A percentile compares a stretch with the other conserved stretches of the same genome.
These are phyloP conservation scores for Batillaria attramentaria DNA, from an alignment of 1,140 invertebrate genomes.

Conservation along the genomic window DNA sequence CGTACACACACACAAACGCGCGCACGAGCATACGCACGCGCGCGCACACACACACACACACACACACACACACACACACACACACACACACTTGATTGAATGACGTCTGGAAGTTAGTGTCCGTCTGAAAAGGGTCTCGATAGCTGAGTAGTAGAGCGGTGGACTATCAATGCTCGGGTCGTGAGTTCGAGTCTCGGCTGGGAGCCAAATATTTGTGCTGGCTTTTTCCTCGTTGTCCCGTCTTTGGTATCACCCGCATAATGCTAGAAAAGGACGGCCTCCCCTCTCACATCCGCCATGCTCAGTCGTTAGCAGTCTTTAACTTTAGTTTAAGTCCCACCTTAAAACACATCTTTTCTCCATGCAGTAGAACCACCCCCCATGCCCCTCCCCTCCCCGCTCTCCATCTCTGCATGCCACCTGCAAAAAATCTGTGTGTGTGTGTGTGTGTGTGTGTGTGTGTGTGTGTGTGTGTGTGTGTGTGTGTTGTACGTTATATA, in stretches of 20 bases:
- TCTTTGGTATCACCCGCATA: no score
- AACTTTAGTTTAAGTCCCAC: no score
- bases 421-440: slow-evolving; percentile 5
- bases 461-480: slow-evolving; percentile 5
- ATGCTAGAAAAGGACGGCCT: no score
- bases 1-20: background rate
- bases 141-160: no score
- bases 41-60: slow-evolving; percentile 7
- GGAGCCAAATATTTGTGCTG: no score
- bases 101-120: no score
- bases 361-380: background rate
- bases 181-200: no score
- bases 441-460: slow-evolving; percentile 18
- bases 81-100: background rate
- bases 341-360: background rate
- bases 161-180: no score
- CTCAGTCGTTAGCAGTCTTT: no score
- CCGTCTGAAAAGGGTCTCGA: no score
- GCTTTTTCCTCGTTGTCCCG: no score
- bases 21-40: background rate
- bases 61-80: slow-evolving; percentile 21
- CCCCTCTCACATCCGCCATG: no score
- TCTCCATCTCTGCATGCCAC: background rate
- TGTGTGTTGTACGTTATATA: background rate
- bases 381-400: background rate